Evolutionary conservation across 1,140 invertebrate genomes (phyloP).

Genomic region (Ips nitidus): DNA sequence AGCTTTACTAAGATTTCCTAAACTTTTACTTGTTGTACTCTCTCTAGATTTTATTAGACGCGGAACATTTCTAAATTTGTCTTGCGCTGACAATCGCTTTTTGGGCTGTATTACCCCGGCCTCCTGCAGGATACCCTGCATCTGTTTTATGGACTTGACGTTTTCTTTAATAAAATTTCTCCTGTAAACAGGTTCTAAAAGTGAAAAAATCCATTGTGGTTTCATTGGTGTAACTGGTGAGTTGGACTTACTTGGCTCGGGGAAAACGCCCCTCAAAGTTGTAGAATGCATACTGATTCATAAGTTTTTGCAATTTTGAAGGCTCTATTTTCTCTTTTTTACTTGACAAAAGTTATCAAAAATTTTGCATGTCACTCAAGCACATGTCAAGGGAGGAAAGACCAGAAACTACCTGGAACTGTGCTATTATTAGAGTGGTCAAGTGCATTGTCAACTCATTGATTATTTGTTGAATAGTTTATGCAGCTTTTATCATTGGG

Average conservation of each 20-base stretch:
- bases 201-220: constrained; percentile 7
- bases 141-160: constrained; percentile 57
- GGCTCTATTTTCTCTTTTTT: background rate
- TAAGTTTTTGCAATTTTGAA: constrained; percentile 24
- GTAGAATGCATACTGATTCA: constrained; percentile 44
- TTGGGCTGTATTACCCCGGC: constrained; percentile 42
- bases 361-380: background rate
- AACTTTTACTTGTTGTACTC: constrained; percentile 17
- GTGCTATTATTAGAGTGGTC: background rate
- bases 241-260: constrained; percentile 58
- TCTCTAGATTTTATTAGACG: constrained; percentile 17
- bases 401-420: background rate
- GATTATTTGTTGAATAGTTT: too few species aligned
- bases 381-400: constrained; percentile 43
- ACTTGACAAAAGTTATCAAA: background rate
- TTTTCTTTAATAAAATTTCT: constrained; percentile 62
- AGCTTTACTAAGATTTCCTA: constrained; percentile 11
- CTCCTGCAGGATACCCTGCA: constrained; percentile 56
- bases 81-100: constrained; percentile 41
- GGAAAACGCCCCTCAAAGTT: constrained; percentile 60
- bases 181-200: constrained; percentile 56
- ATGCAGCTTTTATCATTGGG: too few species aligned
- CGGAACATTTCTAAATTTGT: constrained; percentile 48
- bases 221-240: background rate
- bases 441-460: too few species aligned